phyloP scores from a whole-genome alignment of 2,888 invertebrate species.

The Dynastes grantii region DNA sequence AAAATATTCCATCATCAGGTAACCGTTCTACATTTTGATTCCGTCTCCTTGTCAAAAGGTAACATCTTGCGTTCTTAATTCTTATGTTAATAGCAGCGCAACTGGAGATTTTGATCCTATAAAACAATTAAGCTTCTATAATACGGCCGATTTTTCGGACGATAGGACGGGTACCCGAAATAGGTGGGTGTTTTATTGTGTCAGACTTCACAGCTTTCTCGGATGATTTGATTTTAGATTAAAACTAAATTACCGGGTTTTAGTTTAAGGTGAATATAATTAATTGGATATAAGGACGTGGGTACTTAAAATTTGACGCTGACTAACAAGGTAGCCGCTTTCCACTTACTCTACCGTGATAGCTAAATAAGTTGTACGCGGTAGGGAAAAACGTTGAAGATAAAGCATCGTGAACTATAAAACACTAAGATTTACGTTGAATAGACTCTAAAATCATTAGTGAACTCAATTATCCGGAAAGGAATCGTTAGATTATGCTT shows the following conservation, averaged over 20 bases:
- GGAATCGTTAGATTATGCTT: constrained; percentile 29
- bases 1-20: not conserved
- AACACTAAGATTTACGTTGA: constrained; percentile 39
- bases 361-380: constrained; percentile 42
- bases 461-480: constrained; percentile 29
- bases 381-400: constrained; percentile 7
- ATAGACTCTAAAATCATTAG: constrained; percentile 42
- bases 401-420: constrained; percentile 34
- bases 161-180: constrained; percentile 34
- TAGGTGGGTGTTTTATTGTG: constrained; percentile 52
- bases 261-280: constrained; percentile 49
- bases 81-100: constrained; percentile 63
- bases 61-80: constrained; percentile 54
- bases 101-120: constrained; percentile 60
- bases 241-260: constrained; percentile 53
- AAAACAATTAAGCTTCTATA: constrained; percentile 64
- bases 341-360: constrained; percentile 1
- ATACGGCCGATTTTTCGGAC: constrained; percentile 57
- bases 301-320: constrained; percentile 51
- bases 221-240: constrained; percentile 50
- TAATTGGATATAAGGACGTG: constrained; percentile 49
- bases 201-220: constrained; percentile 51
- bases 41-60: constrained; percentile 42
- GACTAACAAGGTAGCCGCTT: constrained; percentile 47
- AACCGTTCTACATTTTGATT: constrained; percentile 38